Conservation (phyloP, 1,140 invertebrate species). For the Bombus impatiens region DNA sequence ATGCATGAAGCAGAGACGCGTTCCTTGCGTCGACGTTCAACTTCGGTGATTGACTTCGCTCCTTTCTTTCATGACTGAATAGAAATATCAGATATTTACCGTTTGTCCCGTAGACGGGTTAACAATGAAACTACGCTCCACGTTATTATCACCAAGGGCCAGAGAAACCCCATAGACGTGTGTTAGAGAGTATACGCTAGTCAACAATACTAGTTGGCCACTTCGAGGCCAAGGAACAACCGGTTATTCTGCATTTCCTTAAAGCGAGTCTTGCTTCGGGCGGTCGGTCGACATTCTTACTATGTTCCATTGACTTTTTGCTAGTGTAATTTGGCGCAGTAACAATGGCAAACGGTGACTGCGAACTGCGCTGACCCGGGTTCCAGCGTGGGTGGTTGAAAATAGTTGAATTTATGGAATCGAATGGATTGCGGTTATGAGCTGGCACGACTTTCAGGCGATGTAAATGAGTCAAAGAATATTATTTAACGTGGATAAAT, state of each 20-base stretch:
- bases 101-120: not conserved
- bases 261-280: constrained; percentile 64
- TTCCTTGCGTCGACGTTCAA: not conserved
- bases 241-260: constrained; percentile 77
- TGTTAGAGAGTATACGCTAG: constrained; percentile 24
- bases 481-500: not conserved
- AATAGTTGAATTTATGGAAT: not conserved
- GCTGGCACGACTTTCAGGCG: not conserved
- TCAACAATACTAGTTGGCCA: constrained; percentile 53
- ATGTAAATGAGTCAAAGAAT: not conserved
- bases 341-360: constrained; percentile 7
- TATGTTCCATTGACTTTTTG: constrained; percentile 40
- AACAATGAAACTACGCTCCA: constrained; percentile 17
- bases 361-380: too few relatives aligned
- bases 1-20: constrained; percentile 1
- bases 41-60: not conserved
- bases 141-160: constrained; percentile 47
- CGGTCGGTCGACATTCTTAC: constrained; percentile 61
- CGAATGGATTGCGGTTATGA: not conserved
- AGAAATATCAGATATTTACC: constrained; percentile 42
- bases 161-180: constrained; percentile 13
- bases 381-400: not conserved
- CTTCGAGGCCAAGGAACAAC: constrained; percentile 68
- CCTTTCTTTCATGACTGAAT: not conserved
- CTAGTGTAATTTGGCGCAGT: constrained; percentile 5